Base-by-base conservation (phyloP, 2,113 vertebrate species). In the Microcebus ravelobensis region DNA sequence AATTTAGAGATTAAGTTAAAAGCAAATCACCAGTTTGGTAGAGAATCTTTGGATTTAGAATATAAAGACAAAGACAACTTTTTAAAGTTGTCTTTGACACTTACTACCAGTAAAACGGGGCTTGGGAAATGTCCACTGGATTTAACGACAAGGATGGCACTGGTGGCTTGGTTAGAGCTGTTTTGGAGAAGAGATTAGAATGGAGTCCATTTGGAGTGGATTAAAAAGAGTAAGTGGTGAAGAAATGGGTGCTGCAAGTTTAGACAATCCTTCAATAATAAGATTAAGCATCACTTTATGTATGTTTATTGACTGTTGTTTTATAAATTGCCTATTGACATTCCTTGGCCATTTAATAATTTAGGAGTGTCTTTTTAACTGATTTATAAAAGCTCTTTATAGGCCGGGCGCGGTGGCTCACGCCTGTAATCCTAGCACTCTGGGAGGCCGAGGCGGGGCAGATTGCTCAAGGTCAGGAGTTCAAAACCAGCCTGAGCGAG, bases 21-120 rank as follows among this genome's bases (percentile, higher is more conserved):
- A 85, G 25, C 92, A 34, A 34, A 88, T 52, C 67, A 71, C 39
- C n/a, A 29, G 84, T 84, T 29, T 61, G 57, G 39, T 29, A 86
- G 36, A 70, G 11, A 86, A 79, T 93, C 76, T 81, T 87, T 87
- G 89, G 68, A 55, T 94, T 90, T 82, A 87, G 67, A 87, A 34
- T 79, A 23, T 68, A 67, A 92, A 81, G 36, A 39, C 9, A 31
- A 92, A 81, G 36, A 39, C 9, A 31, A 21, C 45, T 31, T 86
- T 81, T 55, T 63, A 13, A 70, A 57, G 73, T 91, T 91, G n/a
- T 92, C 65, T 86, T 84, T 91, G 52, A 59, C 50, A 34, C n/a
- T 55, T 63, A 27, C 1, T 57, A 15, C 27, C 21, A 77, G 29
- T 85, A 76, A 81, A 76, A 84, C 13, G 71, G n/a, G 21, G 10